Percentiles rank a stretch among this genome's conserved stretches.
Conservation (phyloP, 2,797 vertebrate species). For the Coranthus polyacanthus region DNA sequence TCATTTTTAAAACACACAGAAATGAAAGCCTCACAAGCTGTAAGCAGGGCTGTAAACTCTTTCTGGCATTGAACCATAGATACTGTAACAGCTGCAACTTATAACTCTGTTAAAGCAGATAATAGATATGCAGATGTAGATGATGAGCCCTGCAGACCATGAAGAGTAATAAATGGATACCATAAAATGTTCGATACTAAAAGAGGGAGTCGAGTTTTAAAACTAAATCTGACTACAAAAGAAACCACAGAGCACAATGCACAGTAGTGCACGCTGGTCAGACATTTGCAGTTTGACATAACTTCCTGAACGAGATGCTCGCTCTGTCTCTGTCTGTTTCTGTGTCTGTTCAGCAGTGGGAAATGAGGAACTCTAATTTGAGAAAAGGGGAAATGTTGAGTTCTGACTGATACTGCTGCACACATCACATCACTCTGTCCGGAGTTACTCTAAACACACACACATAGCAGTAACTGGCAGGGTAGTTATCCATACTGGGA, state of each 20-base stretch:
- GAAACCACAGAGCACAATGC: slow-evolving; percentile 7
- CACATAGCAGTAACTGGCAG: not conserved
- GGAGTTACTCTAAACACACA: slow-evolving; percentile 7
- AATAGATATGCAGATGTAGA: not conserved
- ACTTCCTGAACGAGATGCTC: slow-evolving; percentile 65
- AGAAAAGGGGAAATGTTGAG: slow-evolving; percentile 76
- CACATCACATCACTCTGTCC: slow-evolving; percentile 25
- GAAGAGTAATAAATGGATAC: not conserved
- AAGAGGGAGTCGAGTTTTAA: not conserved
- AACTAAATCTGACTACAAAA: slow-evolving; percentile 1
- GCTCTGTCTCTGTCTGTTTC: slow-evolving; percentile 5
- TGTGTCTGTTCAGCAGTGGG: slow-evolving; percentile 52
- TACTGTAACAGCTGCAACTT: not conserved
- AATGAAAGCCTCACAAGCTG: too few species aligned
- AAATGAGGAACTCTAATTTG: slow-evolving; percentile 77
- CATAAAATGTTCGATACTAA: not conserved
- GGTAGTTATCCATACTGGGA: slow-evolving; percentile 7
- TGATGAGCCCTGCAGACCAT: not conserved
- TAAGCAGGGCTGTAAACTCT: too few species aligned
- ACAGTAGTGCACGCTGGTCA: slow-evolving; percentile 34
- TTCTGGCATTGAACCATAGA: too few species aligned
- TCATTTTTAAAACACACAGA: too few species aligned
- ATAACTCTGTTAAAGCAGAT: too few species aligned
- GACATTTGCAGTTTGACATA: slow-evolving; percentile 48
- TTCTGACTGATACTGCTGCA: slow-evolving; percentile 58